Evolutionary conservation across 2,797 vertebrate species (phyloP), one percentile per base, ranked within the genome.

Genomic region (Onychomys leucogaster): DNA sequence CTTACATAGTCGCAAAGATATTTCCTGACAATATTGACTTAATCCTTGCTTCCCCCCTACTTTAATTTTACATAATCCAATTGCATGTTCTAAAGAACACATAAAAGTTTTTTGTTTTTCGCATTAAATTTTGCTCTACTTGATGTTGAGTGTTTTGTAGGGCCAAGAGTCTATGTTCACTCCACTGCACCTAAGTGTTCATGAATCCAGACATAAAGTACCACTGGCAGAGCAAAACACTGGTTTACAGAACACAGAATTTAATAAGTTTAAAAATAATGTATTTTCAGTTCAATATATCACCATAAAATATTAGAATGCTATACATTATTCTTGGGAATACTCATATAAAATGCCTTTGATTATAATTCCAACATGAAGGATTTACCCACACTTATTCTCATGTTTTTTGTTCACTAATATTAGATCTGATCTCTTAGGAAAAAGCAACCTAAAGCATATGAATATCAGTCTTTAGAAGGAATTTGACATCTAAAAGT

Each of bases 31-130:
- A 37, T 13, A 67, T 46, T 67, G 16, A 23, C 2, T 75, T 61
- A 76, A 7, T 81, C 5, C 3, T 94, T 69, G 5, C 52, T 84
- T 87, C 87, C 11, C 76, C 59, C 65, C 80, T 85, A 25, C 23
- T 19, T 93, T 76, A 27, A 34, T 59, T 96, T 90, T 73, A 94
- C 82, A n/a, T 57, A 84, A 75, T 76, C 4, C 77, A 87, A 43
- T 25, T 0, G 0, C n/a, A 41, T 91, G 77, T 29, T 43, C 37
- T 43, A 29, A 69, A 37, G 6, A 59, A 86, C 73, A 23, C 89
- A 37, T n/a, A 37, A 55, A 91, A 16, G 10, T 78, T 86, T 63
- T 55, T 49, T 46, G 19, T 78, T 7, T 52, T n/a, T 78, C 27
- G 52, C 21, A 11, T 75, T 89, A 16, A 12, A 14, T 23, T 86